These are phyloP conservation scores for Drosophila persimilis DNA, from an alignment of 1,140 invertebrate genomes.

Conservation along the genomic window DNA sequence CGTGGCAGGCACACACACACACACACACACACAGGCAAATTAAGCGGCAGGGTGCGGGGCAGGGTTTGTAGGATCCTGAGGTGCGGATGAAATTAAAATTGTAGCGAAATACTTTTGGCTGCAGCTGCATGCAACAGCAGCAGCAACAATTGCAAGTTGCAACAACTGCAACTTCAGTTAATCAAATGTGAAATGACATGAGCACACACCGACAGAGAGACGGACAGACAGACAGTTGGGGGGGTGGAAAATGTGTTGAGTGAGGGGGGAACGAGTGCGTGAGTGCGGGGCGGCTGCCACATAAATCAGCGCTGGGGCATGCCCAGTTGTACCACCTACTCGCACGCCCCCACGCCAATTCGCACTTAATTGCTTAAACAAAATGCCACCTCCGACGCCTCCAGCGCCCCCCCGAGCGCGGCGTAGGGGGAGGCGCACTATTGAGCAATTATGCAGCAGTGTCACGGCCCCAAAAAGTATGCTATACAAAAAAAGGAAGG, in stretches of 20 bases:
- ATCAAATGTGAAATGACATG: conserved; percentile 70
- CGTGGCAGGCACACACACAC: not conserved
- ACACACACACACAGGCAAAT: conserved; percentile 18
- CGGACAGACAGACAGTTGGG: not conserved
- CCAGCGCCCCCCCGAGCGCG: not conserved
- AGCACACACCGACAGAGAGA: conserved; percentile 13
- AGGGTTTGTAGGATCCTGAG: not conserved
- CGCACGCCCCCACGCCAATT: conserved; percentile 5
- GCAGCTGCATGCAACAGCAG: conserved; percentile 30
- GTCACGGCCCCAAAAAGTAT: conserved; percentile 19
- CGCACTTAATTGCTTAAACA: conserved; percentile 74
- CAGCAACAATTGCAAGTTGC: conserved; percentile 1
- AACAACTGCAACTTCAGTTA: conserved; percentile 60
- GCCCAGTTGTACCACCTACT: not conserved
- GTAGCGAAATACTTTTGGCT: conserved; percentile 62
- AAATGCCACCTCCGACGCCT: conserved; percentile 27
- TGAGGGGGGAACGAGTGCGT: no score
- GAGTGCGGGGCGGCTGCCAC: not conserved
- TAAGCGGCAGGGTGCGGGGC: conserved; percentile 6
- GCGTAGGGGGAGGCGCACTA: conserved; percentile 32
- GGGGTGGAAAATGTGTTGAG: conserved; percentile 1
- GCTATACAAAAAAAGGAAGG: not conserved
- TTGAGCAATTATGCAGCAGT: conserved; percentile 67
- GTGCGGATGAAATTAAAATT: conserved; percentile 63
- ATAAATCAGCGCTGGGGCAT: conserved; percentile 57